Percentiles rank a stretch among this genome's conserved stretches.
These are phyloP conservation scores for Oriolus oriolus DNA, from an alignment of 2,113 vertebrate genomes.

Conservation along the genomic window DNA sequence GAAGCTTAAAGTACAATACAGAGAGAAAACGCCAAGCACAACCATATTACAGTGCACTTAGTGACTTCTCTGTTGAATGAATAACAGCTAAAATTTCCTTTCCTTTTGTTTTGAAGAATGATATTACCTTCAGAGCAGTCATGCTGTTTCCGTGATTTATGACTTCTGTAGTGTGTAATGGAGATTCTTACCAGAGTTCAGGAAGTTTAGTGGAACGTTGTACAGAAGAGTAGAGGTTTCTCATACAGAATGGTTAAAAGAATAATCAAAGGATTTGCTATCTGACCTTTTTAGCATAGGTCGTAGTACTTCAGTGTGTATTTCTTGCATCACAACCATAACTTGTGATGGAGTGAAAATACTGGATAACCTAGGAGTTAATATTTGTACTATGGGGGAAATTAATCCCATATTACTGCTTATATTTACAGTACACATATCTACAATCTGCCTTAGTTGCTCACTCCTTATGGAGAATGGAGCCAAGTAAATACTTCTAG, in stretches of 20 bases:
- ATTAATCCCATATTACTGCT: not conserved
- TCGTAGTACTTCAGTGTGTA: not conserved
- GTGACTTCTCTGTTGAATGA: not conserved
- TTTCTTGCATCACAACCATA: not conserved
- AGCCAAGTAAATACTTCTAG: not conserved
- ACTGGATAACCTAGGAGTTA: not conserved
- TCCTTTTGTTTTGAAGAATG: not conserved
- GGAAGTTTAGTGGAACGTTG: not conserved
- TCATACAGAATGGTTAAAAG: not conserved
- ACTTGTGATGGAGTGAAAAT: slow-evolving; percentile 9
- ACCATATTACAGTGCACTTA: not conserved
- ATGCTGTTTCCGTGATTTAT: not conserved
- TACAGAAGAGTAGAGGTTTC: not conserved
- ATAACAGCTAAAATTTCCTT: not conserved
- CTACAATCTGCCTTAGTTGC: not conserved
- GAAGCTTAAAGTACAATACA: not conserved
- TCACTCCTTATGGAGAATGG: not conserved
- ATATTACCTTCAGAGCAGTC: not conserved
- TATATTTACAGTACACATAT: not conserved
- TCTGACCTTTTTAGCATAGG: not conserved
- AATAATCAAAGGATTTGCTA: not conserved
- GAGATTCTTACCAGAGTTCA: not conserved
- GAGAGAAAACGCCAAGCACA: not conserved
- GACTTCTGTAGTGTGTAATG: not conserved
- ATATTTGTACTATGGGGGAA: not conserved